These are phyloP conservation scores for Enteromius unitaeniatus DNA, from an alignment of 2,797 vertebrate species.

Conservation along the genomic window DNA sequence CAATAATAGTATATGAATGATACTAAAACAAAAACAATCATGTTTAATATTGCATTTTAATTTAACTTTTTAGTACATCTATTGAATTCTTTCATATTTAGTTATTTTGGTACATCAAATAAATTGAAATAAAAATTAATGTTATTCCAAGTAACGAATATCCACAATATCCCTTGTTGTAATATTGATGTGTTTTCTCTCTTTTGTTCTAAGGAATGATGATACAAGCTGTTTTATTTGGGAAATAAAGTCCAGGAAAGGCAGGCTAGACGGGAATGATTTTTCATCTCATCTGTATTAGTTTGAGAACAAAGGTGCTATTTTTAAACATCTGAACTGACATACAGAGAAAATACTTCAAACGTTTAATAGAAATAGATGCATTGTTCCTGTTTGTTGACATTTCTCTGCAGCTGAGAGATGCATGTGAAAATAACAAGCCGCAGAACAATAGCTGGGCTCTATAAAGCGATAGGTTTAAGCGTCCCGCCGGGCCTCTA, in stretches of 20 bases:
- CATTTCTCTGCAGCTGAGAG: not conserved
- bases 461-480: slow-evolving; percentile 23
- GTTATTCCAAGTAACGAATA: not conserved
- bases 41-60: no score
- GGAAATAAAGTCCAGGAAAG: not conserved
- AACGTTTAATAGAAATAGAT: slow-evolving; percentile 13
- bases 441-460: slow-evolving; percentile 12
- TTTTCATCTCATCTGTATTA: not conserved
- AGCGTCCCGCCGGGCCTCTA: slow-evolving; percentile 5
- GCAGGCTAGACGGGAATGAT: not conserved
- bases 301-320: not conserved
- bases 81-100: not conserved
- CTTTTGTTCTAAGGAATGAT: not conserved
- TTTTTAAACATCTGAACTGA: slow-evolving; percentile 3
- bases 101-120: not conserved
- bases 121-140: not conserved
- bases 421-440: slow-evolving; percentile 2
- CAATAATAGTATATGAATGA: not conserved
- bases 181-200: not conserved
- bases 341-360: not conserved
- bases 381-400: slow-evolving; percentile 20
- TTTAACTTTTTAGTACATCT: not conserved
- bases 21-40: not conserved
- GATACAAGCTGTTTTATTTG: not conserved
- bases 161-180: no score